Evolutionary conservation across 2,888 invertebrate species (phyloP), one percentile per base, ranked within the genome.

Genomic region (Megastigmus dorsalis): DNA sequence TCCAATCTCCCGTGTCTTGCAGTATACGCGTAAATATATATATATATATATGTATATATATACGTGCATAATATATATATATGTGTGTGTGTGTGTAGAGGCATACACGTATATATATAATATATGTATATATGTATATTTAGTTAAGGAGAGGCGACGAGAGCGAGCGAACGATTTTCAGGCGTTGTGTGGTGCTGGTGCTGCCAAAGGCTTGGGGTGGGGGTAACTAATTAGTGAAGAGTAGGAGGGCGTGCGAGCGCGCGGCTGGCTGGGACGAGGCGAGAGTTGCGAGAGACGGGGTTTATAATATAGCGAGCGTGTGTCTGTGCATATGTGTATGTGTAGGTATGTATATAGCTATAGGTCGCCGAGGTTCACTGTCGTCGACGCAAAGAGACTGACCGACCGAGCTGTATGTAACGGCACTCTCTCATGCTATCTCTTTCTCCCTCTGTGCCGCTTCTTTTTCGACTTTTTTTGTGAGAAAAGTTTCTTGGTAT

Each of bases 121-220:
- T 50, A 36, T 9, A 10, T 6, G 10, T 55, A 30, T 9, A 36
- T 23, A 23, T 48, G 2, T n/a, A n/a, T n/a, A n/a, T n/a, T n/a
- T n/a, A n/a, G n/a, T n/a, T n/a, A 3, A 33, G 36, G 10, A 55
- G 52, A 38, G n/a, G 15, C 9, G 9, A 43, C 4, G 20, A 18
- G 28, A 43, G 54, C 9, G 77, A 79, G 77, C 79, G 78, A 79
- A 77, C 52, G 81, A 76, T 74, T 76, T 71, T 75, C 75, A 78
- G 77, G 76, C 63, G 60, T 23, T 75, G 79, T 79, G 81, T 80
- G 83, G 82, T 81, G 78, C 36, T 28, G 41, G 18, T 3, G 33
- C n/a, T 0, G 36, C 48, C n/a, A n/a, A n/a, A n/a, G n/a, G n/a
- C n/a, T n/a, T n/a, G 41, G 30, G 15, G 52, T 13, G 15, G 41